Evolutionary conservation across 2,797 vertebrate species (phyloP), one percentile per base, ranked within the genome.

Genomic region (Takifugu rubripes): DNA sequence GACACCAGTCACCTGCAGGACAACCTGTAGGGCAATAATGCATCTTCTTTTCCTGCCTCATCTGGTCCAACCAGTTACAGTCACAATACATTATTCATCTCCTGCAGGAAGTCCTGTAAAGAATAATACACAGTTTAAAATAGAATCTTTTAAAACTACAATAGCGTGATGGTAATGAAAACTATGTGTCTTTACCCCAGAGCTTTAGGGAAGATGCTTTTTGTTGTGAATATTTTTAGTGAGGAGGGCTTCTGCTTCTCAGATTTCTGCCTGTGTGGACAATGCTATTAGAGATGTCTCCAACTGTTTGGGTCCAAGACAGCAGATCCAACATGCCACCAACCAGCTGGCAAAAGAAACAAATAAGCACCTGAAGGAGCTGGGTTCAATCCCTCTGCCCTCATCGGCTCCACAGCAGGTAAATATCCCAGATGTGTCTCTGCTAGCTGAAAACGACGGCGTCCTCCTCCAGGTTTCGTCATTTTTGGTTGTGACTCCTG

Each of bases 301-400:
- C n/a, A 6, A 3, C 1, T 43, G 3, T 0, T n/a, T 79, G 14
- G 77, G 15, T 62, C 51, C 63, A 52, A 98, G 96, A 75, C 95
- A 97, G 72, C 94, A 97, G 84, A 88, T 96, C 42, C 96, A 98
- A 49, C 94, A 98, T 73, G 93, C 93, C 46, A 96, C 96, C 66
- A 98, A 98, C 83, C 79, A 93, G 52, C 89, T 98, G 3, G 96
- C 96, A 65, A 98, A 97, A 89, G 96, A 97, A 82, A 97, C 95
- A 62, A 98, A 97, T 76, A 94, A 94, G 62, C 93, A 94, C 65
- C 89, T 98, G 4, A 98, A 98, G 64, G 95, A 97, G 55, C 6
- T 98, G 64, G 94, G 94, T 3, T 93, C 92, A 5, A 74, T 94
- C 40, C 91, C 94, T 3, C 76, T 93, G 25, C 90, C 95, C 0